A percentile compares a stretch with the other conserved stretches of the same genome.
These are phyloP conservation scores for Eospalax fontanierii DNA, from an alignment of 2,797 vertebrate species.

Conservation along the genomic window DNA sequence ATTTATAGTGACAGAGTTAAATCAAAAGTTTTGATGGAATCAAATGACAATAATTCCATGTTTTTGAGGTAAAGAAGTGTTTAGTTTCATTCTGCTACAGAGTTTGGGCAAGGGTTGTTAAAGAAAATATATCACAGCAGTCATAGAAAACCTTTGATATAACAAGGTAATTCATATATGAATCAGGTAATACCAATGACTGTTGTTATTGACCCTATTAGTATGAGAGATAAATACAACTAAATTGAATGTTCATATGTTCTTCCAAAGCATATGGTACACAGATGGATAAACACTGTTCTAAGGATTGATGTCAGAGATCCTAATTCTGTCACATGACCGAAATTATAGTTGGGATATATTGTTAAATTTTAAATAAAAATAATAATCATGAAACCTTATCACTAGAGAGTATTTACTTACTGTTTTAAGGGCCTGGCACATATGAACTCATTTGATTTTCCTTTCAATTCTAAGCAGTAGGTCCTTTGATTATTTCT, in stretches of 20 bases:
- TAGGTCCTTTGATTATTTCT: not conserved
- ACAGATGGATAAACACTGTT: not conserved
- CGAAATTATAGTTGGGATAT: not conserved
- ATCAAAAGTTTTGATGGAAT: not conserved
- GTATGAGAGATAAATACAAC: not conserved
- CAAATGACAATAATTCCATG: slow-evolving; percentile 8
- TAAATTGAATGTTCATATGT: no score
- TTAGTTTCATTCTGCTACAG: slow-evolving; percentile 22
- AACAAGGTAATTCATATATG: slow-evolving; percentile 1
- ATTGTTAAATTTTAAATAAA: slow-evolving; percentile 1
- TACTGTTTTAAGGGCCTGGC: not conserved
- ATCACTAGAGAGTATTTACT: not conserved
- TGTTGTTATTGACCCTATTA: not conserved
- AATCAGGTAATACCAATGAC: not conserved
- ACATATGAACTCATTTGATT: not conserved
- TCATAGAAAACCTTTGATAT: not conserved
- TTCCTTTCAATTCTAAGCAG: not conserved
- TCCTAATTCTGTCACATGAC: not conserved
- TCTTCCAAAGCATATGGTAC: not conserved
- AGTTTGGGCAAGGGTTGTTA: not conserved
- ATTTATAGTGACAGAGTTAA: not conserved
- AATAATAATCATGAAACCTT: not conserved
- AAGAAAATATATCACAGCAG: not conserved
- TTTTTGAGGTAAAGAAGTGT: not conserved
- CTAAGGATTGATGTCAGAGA: not conserved